Base-by-base conservation (phyloP, 2,113 vertebrate species). In the Theropithecus gelada region DNA sequence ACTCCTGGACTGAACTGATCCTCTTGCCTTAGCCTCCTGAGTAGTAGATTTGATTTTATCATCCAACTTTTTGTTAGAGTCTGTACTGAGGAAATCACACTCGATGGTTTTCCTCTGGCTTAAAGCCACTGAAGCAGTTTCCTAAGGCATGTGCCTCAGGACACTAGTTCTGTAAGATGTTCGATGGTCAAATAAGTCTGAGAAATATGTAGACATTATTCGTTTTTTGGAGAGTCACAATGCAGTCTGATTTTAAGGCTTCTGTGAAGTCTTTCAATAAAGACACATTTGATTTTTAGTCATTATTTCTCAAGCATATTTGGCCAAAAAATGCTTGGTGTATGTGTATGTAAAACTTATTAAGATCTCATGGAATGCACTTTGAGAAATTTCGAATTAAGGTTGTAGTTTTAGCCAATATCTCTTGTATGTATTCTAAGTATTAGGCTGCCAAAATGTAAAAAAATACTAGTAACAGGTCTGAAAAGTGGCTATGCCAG, bases 341-440 rank as follows among this genome's bases (percentile, higher is more conserved):
- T 52, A 32, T 66, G 4, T 45, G 16, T 55, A n/a, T 79, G 14
- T 72, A n/a, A 88, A 87, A 57, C 84, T 38, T 66, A 38, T 52
- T 79, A 25, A 38, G 82, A 61, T 87, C 59, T 79, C 38, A 59
- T 2, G 85, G 38, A 45, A 59, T 68, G 11, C 6, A 25, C 68
- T 92, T 82, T 45, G 75, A 90, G 52, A 94, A 92, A 92, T 43
- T 64, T 8, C 68, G 84, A 88, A 94, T 76, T 61, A 82, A 93
- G 84, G 43, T 3, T 43, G 16, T 81, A 11, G 52, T 86, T 92
- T 94, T 59, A 73, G 90, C 59, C 45, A 59, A 18, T 82, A 35
- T 59, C 17, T 66, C 32, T 66, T 79, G 35, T 14, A 38, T 2
- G 2, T 43, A 9, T 64, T 72, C 38, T 66, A 45, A 50, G 68